Base-by-base conservation (phyloP, 2,888 invertebrate genomes). In the Altica lythri region DNA sequence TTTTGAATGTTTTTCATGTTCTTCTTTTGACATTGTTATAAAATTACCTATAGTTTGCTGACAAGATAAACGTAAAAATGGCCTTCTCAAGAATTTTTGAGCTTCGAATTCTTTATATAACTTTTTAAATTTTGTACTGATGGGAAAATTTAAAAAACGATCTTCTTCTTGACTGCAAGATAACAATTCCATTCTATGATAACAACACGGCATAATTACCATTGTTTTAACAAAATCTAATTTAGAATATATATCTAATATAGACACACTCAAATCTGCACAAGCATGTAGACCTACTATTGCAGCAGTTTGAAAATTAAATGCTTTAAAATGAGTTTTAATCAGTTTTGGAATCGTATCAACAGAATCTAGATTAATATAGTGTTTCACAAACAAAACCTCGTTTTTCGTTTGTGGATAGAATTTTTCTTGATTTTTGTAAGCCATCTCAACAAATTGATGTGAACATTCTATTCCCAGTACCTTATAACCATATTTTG, bases 161-260 rank as follows among this genome's bases (percentile, higher is more conserved):
- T 72, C 68, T n/a, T 45, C 49, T 16, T 32, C 48, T 17, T 64
- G 63, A 12, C 59, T 46, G 18, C 51, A 49, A 17, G 59, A 46
- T 13, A 52, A 42, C 9, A 76, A 52, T 45, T 75, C 68, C 72
- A 90, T 79, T 74, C 87, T 86, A 71, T 91, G 90, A 67, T 91
- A 91, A 69, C 91, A 91, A 68, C 91, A 91, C 2, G 90, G 87
- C 81, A 90, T 84, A 9, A 90, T 77, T 35, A 86, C 79, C 14
- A 89, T 70, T 10, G 81, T 74, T 55, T 77, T 79, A 0, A 84
- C 83, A 25, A 75, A 72, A 4, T 77, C 68, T 72, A 86, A 80
- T 65, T 80, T 75, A 30, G 81, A 68, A 74, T 88, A 90, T 61
- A 89, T 75, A 64, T 83, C 79, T 42, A 89, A 80, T 5, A 87